Evolutionary conservation across 2,888 invertebrate species (phyloP).

Genomic region (Diloba caeruleocephala): DNA sequence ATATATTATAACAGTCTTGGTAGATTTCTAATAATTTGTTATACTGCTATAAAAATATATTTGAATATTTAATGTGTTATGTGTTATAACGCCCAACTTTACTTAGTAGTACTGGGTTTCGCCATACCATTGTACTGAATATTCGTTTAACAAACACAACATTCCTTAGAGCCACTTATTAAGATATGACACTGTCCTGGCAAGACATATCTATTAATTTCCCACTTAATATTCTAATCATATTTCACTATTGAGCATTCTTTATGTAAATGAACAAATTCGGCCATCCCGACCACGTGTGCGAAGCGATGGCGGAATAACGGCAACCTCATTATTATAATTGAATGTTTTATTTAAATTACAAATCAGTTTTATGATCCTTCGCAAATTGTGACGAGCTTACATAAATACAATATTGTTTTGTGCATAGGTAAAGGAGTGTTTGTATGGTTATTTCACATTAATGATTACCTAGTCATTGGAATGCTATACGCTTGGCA

Average conservation of each 20-base stretch:
- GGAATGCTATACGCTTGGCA: no score
- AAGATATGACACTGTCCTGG: no score
- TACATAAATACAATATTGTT: constrained; percentile 31
- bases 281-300: constrained; percentile 41
- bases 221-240: constrained; percentile 29
- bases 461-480: no score
- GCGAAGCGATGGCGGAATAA: constrained; percentile 48
- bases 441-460: background rate
- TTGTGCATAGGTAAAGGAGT: background rate
- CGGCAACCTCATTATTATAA: constrained; percentile 55
- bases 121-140: no score
- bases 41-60: no score
- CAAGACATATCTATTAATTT: constrained; percentile 9
- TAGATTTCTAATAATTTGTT: no score
- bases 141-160: no score
- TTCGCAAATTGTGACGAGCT: constrained; percentile 38
- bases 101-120: no score
- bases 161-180: no score
- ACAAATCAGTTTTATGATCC: constrained; percentile 51
- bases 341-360: constrained; percentile 58
- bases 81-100: no score
- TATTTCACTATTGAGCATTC: background rate
- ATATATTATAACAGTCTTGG: no score
- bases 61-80: no score
- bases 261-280: constrained; percentile 38